Evolutionary conservation across 2,888 invertebrate species (phyloP), one percentile per base, ranked within the genome.

Genomic region (Acronicta psi): DNA sequence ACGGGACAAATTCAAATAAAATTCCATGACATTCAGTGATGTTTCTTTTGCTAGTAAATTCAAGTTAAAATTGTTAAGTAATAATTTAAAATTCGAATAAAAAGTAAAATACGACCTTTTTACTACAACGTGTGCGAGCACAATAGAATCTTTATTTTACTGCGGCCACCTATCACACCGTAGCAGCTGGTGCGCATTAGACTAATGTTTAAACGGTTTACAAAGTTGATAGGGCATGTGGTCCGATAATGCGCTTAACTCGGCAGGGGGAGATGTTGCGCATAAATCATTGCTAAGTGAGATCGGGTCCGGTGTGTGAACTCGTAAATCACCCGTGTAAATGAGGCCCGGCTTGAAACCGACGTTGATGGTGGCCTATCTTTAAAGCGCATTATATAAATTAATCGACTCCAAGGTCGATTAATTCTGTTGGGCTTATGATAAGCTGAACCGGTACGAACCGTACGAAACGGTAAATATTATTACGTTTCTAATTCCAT

Each of bases 231-330:
- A 88, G 88, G 88, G 88, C 87, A 87, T 86, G 87, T 83, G 89
- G 86, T 85, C 86, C 85, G 88, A 91, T 92, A 91, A 92, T 91
- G 90, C 88, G 90, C 88, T 90, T 86, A 91, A 88, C 91, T 89
- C 89, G 83, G 87, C 87, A 83, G 86, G 87, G 87, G 84, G 88
- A 88, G 91, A 89, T 91, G 92, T 88, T 87, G 85, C 79, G 86
- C 86, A 92, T 93, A 93, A 93, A 93, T 93, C 93, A 93, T 93
- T 89, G 88, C 89, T 90, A 90, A 92, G 91, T 89, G 91, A 92
- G 93, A 92, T 92, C 90, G 90, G 88, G 78, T 85, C 86, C 88
- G 87, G 92, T 92, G 93, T 93, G 92, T 91, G 93, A 91, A 90
- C 91, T 87, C 89, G 91, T 93, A 93, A 92, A 93, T 93, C 93